Evolutionary conservation across 2,888 invertebrate genomes (phyloP).

Genomic region (Podotricha telesiphe): DNA sequence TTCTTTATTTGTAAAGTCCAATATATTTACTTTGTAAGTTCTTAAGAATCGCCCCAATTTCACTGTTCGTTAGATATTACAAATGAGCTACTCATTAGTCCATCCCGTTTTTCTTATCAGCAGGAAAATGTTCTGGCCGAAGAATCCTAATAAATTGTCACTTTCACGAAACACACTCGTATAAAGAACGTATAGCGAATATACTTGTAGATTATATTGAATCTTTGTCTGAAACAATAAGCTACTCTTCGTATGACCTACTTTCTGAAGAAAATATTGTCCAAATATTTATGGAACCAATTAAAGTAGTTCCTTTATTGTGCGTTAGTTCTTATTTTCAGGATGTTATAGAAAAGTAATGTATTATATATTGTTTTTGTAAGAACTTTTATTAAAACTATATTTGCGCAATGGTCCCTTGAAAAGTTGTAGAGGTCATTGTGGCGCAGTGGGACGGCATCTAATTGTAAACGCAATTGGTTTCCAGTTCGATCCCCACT

Average conservation of each 20-base stretch:
- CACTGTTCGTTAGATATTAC: conserved; percentile 41
- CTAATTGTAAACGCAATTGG: no score
- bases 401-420: not conserved
- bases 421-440: no score
- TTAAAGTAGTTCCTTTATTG: conserved; percentile 12
- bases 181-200: conserved; percentile 3
- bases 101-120: conserved; percentile 38
- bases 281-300: conserved; percentile 8
- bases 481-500: no score
- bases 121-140: conserved; percentile 30
- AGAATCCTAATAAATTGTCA: conserved; percentile 32
- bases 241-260: conserved; percentile 2
- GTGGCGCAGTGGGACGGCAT: no score
- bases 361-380: not conserved
- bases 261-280: not conserved
- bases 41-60: conserved; percentile 40
- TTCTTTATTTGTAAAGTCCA: conserved; percentile 33
- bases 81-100: conserved; percentile 39
- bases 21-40: conserved; percentile 38
- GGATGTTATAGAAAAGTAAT: not conserved
- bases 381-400: not conserved
- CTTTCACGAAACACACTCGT: conserved; percentile 13
- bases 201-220: conserved; percentile 16
- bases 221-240: conserved; percentile 22
- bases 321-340: not conserved